Conservation (phyloP, 2,113 vertebrate genomes). For the Percopsis transmontana region DNA sequence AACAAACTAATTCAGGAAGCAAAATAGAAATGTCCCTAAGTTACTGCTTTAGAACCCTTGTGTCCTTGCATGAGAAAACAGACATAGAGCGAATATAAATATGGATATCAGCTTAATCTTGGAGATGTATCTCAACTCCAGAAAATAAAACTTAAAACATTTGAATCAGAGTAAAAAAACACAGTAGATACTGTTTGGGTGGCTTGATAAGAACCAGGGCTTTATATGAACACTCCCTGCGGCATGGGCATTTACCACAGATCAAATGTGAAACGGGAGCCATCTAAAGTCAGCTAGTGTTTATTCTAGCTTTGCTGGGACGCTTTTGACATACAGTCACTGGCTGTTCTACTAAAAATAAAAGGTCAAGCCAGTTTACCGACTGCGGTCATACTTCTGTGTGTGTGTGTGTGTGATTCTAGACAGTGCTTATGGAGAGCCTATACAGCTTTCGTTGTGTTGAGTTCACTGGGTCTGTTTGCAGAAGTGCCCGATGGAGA, state of each 20-base stretch:
- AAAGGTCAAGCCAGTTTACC: conserved; percentile 50
- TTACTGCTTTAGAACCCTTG: no score
- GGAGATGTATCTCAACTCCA: conserved; percentile 11
- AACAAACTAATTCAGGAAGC: no score
- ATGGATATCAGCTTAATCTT: conserved; percentile 13
- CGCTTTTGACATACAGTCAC: conserved; percentile 36
- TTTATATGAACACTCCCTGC: conserved; percentile 30
- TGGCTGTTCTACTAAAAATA: conserved; percentile 25
- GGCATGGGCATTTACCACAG: conserved; percentile 39
- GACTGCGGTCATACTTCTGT: conserved; percentile 28
- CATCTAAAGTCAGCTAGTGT: not conserved
- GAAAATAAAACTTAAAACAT: conserved; percentile 13
- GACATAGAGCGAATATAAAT: not conserved
- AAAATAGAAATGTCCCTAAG: not conserved
- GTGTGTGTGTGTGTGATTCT: conserved; percentile 7
- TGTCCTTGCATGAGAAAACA: not conserved
- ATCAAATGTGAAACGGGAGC: conserved; percentile 33
- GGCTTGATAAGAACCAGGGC: conserved; percentile 45
- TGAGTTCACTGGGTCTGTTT: conserved; percentile 41
- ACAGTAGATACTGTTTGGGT: conserved; percentile 4
- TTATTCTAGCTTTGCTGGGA: conserved; percentile 42
- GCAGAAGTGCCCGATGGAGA: conserved; percentile 36
- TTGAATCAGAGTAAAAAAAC: not conserved
- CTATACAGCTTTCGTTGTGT: conserved; percentile 42
- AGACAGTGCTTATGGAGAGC: conserved; percentile 12